These are phyloP conservation scores for Anthopleura xanthogrammica DNA, from an alignment of 92 coral and sea anemone genomes.

Conservation along the genomic window DNA sequence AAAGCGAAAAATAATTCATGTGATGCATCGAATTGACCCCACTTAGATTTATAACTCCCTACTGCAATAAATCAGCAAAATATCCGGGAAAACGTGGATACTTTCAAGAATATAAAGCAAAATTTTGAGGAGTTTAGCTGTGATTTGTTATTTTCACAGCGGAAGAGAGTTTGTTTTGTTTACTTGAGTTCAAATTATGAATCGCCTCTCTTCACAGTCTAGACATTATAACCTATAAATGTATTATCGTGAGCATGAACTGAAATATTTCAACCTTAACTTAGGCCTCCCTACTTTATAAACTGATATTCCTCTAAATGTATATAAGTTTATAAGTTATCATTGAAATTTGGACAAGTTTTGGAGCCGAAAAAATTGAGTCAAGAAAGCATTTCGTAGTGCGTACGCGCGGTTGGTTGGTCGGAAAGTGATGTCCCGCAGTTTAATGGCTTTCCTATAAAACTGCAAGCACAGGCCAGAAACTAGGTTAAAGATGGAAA, in stretches of 20 bases:
- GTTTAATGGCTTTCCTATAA: background rate
- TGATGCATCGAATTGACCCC: conserved; percentile 2
- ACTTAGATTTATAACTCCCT: background rate
- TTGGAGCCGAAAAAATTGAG: background rate
- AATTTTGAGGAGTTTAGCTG: background rate
- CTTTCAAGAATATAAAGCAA: background rate
- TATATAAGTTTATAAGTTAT: background rate
- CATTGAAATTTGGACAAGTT: background rate
- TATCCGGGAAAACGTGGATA: background rate
- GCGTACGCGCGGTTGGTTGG: background rate
- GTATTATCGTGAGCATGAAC: background rate
- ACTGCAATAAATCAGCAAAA: background rate
- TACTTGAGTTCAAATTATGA: background rate
- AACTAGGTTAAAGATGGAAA: background rate
- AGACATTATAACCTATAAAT: background rate
- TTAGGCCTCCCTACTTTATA: background rate
- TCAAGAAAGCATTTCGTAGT: background rate
- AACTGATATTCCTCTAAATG: background rate
- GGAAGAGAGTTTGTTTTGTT: background rate
- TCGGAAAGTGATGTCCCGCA: background rate
- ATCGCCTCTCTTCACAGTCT: background rate
- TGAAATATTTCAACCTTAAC: background rate
- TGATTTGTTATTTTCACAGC: background rate
- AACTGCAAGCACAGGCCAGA: background rate
- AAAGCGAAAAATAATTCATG: background rate